A percentile compares a stretch with the other conserved stretches of the same genome.
Evolutionary conservation across 23 tunicate species (phyloP).

Genomic region (Corella eumyota): DNA sequence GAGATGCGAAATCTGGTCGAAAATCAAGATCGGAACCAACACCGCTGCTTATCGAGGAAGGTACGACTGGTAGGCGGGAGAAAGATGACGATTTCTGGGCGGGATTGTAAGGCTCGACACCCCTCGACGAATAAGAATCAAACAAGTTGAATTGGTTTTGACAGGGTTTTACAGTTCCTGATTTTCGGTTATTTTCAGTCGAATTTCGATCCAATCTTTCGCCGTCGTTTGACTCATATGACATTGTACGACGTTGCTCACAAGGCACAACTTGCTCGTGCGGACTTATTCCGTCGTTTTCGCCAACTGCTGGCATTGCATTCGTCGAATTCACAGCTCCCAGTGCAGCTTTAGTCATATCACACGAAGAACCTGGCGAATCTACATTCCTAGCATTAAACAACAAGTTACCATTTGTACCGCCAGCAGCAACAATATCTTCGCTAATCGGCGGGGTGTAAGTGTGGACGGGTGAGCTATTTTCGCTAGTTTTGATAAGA

Average conservation of each 20-base stretch:
- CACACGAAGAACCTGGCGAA: constrained; percentile 12
- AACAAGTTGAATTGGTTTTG: too few species aligned
- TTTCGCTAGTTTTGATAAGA: constrained; percentile 4
- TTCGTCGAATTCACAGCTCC: neutral
- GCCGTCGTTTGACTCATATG: constrained; percentile 31
- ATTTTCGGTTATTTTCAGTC: too few species aligned
- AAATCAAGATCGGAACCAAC: too few species aligned
- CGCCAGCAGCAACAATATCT: constrained; percentile 34
- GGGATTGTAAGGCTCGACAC: too few species aligned
- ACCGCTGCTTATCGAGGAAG: constrained; percentile 1
- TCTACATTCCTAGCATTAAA: neutral
- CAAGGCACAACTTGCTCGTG: too few species aligned
- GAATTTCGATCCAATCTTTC: constrained; percentile 1
- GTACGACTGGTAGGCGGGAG: too few species aligned
- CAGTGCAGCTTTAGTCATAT: constrained; percentile 1
- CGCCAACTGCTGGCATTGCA: neutral
- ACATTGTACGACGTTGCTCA: constrained; percentile 12
- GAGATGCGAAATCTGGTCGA: constrained; percentile 6
- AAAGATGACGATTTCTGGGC: too few species aligned
- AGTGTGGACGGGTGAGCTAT: constrained; percentile 15
- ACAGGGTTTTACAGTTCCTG: too few species aligned
- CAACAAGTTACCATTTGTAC: constrained; percentile 16
- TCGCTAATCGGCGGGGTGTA: constrained; percentile 30
- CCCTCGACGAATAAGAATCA: too few species aligned
- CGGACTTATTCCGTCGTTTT: constrained; percentile 11